Conservation (phyloP, 2,113 vertebrate genomes). For the Phyllostomus discolor region DNA sequence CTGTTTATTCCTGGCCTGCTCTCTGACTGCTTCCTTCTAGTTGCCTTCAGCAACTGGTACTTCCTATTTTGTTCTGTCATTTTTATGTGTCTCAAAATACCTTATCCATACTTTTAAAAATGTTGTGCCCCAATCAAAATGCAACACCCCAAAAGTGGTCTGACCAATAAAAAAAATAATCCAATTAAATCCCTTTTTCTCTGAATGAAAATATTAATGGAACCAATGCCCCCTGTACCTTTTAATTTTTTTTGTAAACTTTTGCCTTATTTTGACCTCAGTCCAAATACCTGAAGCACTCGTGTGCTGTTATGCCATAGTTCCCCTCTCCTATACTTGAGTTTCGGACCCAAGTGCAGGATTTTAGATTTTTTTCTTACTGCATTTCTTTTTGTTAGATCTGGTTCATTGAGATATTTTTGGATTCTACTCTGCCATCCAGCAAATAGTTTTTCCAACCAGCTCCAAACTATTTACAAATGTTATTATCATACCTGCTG, state of each 20-base stretch:
- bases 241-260: background rate
- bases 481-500: background rate
- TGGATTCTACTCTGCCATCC: background rate
- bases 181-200: background rate
- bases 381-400: conserved; percentile 13
- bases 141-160: background rate
- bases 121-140: background rate
- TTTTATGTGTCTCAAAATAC: background rate
- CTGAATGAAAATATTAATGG: background rate
- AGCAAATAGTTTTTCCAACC: conserved; percentile 16
- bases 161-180: background rate
- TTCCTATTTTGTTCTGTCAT: background rate
- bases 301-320: background rate
- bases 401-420: conserved; percentile 11
- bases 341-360: background rate
- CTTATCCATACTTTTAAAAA: background rate
- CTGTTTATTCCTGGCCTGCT: background rate
- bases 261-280: background rate
- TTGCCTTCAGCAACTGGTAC: background rate
- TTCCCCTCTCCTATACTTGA: background rate
- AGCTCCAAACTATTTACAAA: conserved; percentile 28
- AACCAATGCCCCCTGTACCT: background rate
- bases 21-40: background rate
- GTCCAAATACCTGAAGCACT: background rate
- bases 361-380: background rate